Evolutionary conservation across 2,113 vertebrate genomes (phyloP), one percentile per base, ranked within the genome.

Genomic region (Corythaeola cristata): DNA sequence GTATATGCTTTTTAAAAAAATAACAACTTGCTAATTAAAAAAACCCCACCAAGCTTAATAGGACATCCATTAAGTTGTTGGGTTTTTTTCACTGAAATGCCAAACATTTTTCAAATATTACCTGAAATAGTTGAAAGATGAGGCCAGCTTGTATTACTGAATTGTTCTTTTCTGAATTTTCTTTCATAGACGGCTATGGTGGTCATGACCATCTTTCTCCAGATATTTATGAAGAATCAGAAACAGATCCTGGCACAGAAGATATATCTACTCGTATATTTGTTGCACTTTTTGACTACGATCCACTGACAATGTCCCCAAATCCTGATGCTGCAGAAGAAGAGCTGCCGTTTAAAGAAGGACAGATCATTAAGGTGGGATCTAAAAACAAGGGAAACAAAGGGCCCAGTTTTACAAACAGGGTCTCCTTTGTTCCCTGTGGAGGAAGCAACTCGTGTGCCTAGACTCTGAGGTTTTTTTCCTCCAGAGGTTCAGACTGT

Each of bases 251-350:
- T 3, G 97, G 98, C 7, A 88, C 98, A 9, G 99, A 99, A 23
- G 99, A 99, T 84, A 69, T 98, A 93, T 97, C 98, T 1, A 94
- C 97, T 10, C 98, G 99, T 17, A 98, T 99, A 89, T 99, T 99
- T 77, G 99, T 99, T 95, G 99, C 99, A 23, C 98, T 99, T 45
- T 99, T 99, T 73, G 99, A 99, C 98, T 99, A 99, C 1, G 99
- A 99, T 71, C 99, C 99, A 0, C 97, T 99, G 94, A 99, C 99
- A 11, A 99, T 99, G 99, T 99, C 99, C 89, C 99, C 99, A 2
- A 99, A 99, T 94, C 99, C 99, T 0, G 99, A 99, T 12, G 99
- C 99, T 21, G 99, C 99, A 0, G 99, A 99, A 37, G 99, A 99
- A 90, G 99, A 99, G 96, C 98, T 99, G 85, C 99, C 99, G 2